These are phyloP conservation scores for Synanthedon vespiformis DNA, from an alignment of 2,888 invertebrate genomes.

Conservation along the genomic window DNA sequence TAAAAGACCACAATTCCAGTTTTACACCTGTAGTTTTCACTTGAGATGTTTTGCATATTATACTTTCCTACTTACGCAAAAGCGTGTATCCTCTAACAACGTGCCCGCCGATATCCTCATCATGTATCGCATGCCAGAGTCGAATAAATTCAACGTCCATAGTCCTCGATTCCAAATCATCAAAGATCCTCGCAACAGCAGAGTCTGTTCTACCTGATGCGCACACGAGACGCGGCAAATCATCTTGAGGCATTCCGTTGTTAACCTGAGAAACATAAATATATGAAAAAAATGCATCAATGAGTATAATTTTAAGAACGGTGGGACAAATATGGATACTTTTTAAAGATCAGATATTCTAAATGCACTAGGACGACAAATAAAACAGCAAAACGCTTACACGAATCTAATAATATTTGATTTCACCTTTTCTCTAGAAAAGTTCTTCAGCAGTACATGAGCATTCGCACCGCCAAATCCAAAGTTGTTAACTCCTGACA, in stretches of 20 bases:
- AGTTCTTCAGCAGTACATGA: slow-evolving; percentile 75
- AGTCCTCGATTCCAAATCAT: slow-evolving; percentile 71
- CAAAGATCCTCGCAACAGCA: slow-evolving; percentile 74
- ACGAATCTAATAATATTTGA: too few species aligned
- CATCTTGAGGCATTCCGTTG: slow-evolving; percentile 72
- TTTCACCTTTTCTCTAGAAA: slow-evolving; percentile 66
- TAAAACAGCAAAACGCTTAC: too few species aligned
- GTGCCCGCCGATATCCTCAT: slow-evolving; percentile 72
- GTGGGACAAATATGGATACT: too few species aligned
- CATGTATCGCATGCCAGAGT: slow-evolving; percentile 71
- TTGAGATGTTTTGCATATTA: too few species aligned
- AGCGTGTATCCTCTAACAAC: slow-evolving; percentile 83
- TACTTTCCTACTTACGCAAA: slow-evolving; percentile 25
- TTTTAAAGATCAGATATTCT: too few species aligned
- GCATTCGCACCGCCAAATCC: slow-evolving; percentile 94
- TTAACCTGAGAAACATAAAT: slow-evolving; percentile 49
- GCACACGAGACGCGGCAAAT: slow-evolving; percentile 78
- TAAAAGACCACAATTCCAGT: too few species aligned
- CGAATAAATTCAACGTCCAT: slow-evolving; percentile 74
- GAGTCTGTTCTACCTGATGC: slow-evolving; percentile 86
- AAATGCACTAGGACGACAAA: too few species aligned
- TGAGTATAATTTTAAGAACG: too few species aligned
- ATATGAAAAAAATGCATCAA: too few species aligned
- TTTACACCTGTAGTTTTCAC: too few species aligned
- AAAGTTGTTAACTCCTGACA: slow-evolving; percentile 89